phyloP scores from a whole-genome alignment of 2,113 vertebrate species.

The Cardinalis cardinalis region DNA sequence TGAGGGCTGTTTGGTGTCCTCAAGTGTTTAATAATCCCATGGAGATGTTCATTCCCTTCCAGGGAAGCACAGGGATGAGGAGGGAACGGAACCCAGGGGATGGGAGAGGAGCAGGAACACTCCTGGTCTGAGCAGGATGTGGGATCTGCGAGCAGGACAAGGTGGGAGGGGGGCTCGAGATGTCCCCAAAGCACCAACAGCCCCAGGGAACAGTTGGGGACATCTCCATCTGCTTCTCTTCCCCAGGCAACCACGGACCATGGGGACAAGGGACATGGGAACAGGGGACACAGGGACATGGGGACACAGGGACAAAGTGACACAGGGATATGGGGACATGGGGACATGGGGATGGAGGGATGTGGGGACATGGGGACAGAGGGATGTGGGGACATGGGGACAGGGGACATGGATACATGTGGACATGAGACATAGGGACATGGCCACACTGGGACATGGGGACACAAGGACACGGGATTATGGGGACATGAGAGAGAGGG shows the following conservation, averaged over 20 bases:
- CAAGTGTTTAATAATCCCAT: background rate
- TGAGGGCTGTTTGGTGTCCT: background rate
- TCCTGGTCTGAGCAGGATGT: background rate
- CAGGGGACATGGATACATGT: rapidly evolving
- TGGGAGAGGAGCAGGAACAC: background rate
- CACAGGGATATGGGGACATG: too few species aligned
- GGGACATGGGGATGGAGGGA: background rate
- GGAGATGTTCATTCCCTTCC: background rate
- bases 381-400: background rate
- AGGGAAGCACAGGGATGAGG: rapidly evolving
- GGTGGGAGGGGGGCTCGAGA: rapidly evolving
- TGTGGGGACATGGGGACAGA: background rate
- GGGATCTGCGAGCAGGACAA: background rate
- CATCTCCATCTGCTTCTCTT: background rate
- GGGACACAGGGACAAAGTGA: background rate
- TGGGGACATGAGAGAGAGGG: too few species aligned
- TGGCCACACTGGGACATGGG: rapidly evolving
- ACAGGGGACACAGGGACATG: background rate
- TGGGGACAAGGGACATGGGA: background rate
- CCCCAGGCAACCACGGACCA: background rate
- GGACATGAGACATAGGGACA: background rate
- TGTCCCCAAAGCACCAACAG: background rate
- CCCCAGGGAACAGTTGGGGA: background rate
- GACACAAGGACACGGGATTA: rapidly evolving
- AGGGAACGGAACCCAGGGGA: background rate